These are phyloP conservation scores for Rhodophaea formosa DNA, from an alignment of 2,888 invertebrate species.

Conservation along the genomic window DNA sequence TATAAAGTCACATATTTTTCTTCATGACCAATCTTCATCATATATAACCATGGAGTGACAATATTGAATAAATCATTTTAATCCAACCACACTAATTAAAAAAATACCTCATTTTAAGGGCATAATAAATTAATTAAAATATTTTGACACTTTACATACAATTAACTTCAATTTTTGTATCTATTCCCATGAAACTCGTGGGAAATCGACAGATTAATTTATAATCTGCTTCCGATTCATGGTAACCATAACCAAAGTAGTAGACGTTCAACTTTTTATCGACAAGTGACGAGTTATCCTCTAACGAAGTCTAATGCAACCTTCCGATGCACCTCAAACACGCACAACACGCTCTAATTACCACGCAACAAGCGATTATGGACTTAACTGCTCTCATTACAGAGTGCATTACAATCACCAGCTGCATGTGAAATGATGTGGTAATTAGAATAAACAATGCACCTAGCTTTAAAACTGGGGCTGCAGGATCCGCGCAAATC, in stretches of 20 bases:
- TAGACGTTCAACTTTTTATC: conserved; percentile 3
- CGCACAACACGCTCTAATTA: conserved; percentile 50
- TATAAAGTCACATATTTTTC: no score
- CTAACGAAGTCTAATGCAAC: conserved; percentile 38
- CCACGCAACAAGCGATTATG: conserved; percentile 28
- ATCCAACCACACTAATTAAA: no score
- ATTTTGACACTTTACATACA: no score
- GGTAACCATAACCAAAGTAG: background rate
- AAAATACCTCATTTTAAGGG: no score
- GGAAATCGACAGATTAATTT: background rate
- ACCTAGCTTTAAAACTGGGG: conserved; percentile 46
- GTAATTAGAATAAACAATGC: conserved; percentile 49
- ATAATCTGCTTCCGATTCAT: background rate
- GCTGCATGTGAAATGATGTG: conserved; percentile 35
- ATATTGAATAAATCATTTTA: no score
- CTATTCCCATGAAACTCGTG: background rate
- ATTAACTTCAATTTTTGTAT: no score
- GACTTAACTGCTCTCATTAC: conserved; percentile 24
- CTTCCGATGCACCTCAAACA: conserved; percentile 48
- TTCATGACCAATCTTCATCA: no score
- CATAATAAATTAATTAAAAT: no score
- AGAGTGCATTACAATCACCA: conserved; percentile 26
- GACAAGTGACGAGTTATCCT: conserved; percentile 1
- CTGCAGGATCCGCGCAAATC: conserved; percentile 46
- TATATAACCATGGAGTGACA: no score